A percentile compares a stretch with the other conserved stretches of the same genome.
phyloP scores from a whole-genome alignment of 2,113 vertebrate genomes.

The Stegostoma tigrinum region DNA sequence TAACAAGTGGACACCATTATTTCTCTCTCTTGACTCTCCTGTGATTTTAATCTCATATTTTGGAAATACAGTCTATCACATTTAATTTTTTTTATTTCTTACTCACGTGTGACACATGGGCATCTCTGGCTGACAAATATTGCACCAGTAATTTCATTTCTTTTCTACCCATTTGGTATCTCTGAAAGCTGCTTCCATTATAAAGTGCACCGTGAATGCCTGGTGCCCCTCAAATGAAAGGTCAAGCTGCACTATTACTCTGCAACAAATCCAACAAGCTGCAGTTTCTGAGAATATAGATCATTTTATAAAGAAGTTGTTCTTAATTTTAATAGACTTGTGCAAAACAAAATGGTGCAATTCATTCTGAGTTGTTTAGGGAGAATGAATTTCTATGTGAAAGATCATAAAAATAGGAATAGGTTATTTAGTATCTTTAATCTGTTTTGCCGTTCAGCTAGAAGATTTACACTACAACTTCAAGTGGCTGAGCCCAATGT shows the following conservation, averaged over 20 bases:
- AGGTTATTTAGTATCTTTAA: neutral
- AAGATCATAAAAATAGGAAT: neutral
- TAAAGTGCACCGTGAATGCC: neutral
- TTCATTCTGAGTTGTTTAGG: neutral
- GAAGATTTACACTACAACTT: neutral
- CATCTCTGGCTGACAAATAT: no score
- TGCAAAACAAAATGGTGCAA: neutral
- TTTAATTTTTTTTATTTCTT: no score
- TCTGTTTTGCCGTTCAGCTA: neutral
- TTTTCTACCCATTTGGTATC: neutral
- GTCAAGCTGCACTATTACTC: neutral
- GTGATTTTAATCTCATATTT: neutral
- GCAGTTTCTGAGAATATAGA: neutral
- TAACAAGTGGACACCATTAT: neutral
- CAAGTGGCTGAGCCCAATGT: neutral
- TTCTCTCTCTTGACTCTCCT: neutral
- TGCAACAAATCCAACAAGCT: neutral
- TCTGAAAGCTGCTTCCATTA: neutral
- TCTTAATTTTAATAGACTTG: neutral
- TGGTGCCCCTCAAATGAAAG: neutral
- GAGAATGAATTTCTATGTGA: neutral
- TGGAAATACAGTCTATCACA: neutral
- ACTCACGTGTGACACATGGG: no score
- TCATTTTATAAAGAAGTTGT: neutral
- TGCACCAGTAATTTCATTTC: neutral